Evolutionary conservation across 2,113 vertebrate species (phyloP), one percentile per base, ranked within the genome.

Genomic region (Amblyopsis rosae): DNA sequence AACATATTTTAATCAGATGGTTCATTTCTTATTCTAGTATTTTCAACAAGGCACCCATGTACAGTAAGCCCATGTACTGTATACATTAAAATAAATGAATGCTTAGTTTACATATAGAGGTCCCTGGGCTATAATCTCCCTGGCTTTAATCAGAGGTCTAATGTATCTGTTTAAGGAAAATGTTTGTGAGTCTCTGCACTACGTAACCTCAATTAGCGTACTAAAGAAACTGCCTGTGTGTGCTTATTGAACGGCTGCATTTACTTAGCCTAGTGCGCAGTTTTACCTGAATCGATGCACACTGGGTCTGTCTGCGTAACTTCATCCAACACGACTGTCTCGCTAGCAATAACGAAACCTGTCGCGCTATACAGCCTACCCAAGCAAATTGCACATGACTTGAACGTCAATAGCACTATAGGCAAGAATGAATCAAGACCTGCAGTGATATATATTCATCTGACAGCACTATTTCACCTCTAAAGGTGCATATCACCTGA

Each of bases 381-480:
- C 51, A n/a, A 54, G 49, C 49, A 50, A 5, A 41, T 41, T 50
- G 49, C 10, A 50, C 13, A 4, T 4, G 10, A 50, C 13, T 12
- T 50, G 10, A 50, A 50, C 13, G 11, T 50, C 49, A 50, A 50
- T 50, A 54, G 15, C n/a, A 54, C 13, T 54, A n/a, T 16, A 54
- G n/a, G 51, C 5, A 2, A 54, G 51, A 54, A 17, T 16, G 51
- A 2, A 16, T 54, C 35, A 41, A 41, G 35, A 7, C 26, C 26
- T 26, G 26, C 26, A 26, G 26, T 41, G 32, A 26, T n/a, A 55
- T 12, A 70, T 51, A 63, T 26, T 26, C 26, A 26, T 2, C 26
- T 26, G 15, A 53, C 50, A 48, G 45, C 7, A 12, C 10, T 10
- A 49, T 46, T 89, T 95, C 87, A 99, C 98, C 96, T 99, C 98